Percentiles rank a stretch among this genome's conserved stretches.
These are phyloP conservation scores for Leptopterna dolabrata DNA, from an alignment of 2,888 invertebrate species.

Conservation along the genomic window DNA sequence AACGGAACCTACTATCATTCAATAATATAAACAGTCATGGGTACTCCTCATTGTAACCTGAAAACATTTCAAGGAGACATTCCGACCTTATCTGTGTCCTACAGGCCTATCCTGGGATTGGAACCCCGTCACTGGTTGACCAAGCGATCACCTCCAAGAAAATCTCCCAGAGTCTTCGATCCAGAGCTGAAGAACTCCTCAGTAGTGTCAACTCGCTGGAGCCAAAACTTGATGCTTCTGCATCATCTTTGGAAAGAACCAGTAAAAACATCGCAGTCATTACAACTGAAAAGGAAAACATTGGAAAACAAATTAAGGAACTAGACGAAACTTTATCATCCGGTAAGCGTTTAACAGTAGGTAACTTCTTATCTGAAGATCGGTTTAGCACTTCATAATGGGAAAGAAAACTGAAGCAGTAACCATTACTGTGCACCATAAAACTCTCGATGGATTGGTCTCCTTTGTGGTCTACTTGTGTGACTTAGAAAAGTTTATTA, in stretches of 20 bases:
- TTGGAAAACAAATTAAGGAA: conserved; percentile 62
- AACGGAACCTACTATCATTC: no score
- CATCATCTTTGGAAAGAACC: conserved; percentile 54
- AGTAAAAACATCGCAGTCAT: conserved; percentile 58
- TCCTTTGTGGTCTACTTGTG: no score
- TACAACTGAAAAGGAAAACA: conserved; percentile 61
- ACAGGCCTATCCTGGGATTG: conserved; percentile 65
- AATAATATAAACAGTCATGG: no score
- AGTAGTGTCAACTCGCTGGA: conserved; percentile 66
- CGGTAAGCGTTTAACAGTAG: conserved; percentile 45
- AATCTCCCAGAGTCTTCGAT: conserved; percentile 65
- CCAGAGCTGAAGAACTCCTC: conserved; percentile 66
- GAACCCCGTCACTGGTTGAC: conserved; percentile 66
- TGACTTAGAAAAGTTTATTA: no score
- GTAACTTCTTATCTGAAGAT: no score
- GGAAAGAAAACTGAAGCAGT: no score
- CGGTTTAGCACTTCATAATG: no score
- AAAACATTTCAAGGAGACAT: no score
- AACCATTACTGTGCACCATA: no score
- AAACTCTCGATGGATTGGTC: no score
- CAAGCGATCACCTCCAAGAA: conserved; percentile 65
- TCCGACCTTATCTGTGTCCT: background rate
- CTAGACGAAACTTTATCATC: conserved; percentile 55
- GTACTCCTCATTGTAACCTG: no score
- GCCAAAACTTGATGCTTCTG: conserved; percentile 45